These are phyloP conservation scores for Ateles fusciceps DNA, from an alignment of 2,797 vertebrate genomes.

Conservation along the genomic window DNA sequence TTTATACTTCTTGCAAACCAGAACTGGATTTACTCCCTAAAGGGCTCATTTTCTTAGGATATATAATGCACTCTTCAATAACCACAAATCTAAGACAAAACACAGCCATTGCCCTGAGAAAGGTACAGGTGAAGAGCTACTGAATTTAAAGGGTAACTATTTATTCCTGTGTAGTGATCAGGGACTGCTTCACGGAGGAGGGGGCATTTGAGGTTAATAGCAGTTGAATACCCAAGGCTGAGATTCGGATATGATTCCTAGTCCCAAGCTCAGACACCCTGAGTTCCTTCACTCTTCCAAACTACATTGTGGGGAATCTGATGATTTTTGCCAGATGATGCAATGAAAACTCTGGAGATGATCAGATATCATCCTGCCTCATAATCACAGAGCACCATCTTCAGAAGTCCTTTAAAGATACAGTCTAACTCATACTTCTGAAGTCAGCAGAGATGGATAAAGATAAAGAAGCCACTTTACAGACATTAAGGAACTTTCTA, in stretches of 20 bases:
- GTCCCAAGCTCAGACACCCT: neutral
- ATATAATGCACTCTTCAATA: neutral
- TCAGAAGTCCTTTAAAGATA: slow-evolving; percentile 29
- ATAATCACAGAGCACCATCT: neutral
- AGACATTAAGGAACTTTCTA: neutral
- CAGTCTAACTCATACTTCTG: neutral
- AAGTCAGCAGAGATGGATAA: neutral
- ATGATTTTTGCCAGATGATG: neutral
- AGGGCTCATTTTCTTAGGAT: neutral
- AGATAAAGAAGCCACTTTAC: neutral
- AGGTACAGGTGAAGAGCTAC: neutral
- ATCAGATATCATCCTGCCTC: neutral
- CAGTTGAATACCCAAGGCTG: neutral
- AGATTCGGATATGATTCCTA: neutral
- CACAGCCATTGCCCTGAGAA: neutral
- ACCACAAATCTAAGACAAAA: neutral
- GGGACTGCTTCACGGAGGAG: neutral
- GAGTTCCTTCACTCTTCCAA: neutral
- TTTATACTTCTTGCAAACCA: neutral
- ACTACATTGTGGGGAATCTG: neutral
- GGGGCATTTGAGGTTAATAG: neutral
- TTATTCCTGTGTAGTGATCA: neutral
- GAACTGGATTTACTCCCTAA: neutral
- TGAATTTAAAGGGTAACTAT: neutral
- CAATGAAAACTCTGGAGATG: neutral